Percentiles rank a stretch among this genome's conserved stretches.
Evolutionary conservation across 2,797 vertebrate species (phyloP).

Genomic region (Silurus lanzhouensis): DNA sequence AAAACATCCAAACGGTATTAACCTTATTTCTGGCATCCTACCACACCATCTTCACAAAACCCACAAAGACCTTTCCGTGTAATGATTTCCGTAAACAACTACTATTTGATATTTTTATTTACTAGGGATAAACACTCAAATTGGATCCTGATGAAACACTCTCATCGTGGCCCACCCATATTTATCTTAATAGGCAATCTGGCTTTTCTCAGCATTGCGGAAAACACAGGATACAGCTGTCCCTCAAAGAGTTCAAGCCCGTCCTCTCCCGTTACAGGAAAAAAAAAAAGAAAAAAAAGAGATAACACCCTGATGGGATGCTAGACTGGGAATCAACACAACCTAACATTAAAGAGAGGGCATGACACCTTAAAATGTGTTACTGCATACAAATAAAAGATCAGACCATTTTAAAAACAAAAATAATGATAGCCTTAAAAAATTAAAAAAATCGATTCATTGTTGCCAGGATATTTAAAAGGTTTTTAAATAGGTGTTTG

Average conservation of each 20-base stretch:
- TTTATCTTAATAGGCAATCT: constrained; percentile 60
- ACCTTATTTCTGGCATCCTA: constrained; percentile 2
- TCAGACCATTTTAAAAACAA: not conserved
- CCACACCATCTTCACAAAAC: not conserved
- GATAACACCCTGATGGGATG: constrained; percentile 44
- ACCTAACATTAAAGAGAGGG: not conserved
- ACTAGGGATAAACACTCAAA: constrained; percentile 31
- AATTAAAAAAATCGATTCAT: not conserved
- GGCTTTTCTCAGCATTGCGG: constrained; percentile 51
- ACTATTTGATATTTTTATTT: constrained; percentile 26
- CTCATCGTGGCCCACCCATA: constrained; percentile 32
- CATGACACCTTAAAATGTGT: constrained; percentile 17
- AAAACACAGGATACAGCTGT: constrained; percentile 71
- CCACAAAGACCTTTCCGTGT: constrained; percentile 1
- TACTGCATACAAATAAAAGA: not conserved
- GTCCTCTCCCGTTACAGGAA: constrained; percentile 44
- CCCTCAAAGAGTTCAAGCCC: constrained; percentile 53
- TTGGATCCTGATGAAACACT: constrained; percentile 24
- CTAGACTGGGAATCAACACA: constrained; percentile 41
- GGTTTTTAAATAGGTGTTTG: not conserved
- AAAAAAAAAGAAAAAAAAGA: constrained; percentile 52
- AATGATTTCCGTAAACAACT: not conserved
- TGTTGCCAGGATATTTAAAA: not conserved
- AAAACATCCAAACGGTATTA: not conserved
- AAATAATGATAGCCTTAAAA: not conserved